Base-by-base conservation (phyloP, 2,888 invertebrate genomes). In the Drosophila affinis region DNA sequence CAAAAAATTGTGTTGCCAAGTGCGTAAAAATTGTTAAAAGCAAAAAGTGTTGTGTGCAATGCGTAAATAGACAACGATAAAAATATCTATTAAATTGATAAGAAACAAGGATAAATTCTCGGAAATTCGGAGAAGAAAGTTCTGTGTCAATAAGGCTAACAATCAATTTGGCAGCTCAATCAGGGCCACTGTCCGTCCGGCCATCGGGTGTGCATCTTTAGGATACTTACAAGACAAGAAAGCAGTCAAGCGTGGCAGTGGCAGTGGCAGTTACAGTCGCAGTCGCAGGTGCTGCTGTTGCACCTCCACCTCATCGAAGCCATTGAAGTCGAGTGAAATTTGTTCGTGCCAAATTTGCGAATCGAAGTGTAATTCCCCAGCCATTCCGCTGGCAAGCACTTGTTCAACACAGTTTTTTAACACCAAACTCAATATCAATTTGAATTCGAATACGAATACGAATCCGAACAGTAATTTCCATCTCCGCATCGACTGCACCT, bases 391-490 rank as follows among this genome's bases (percentile, higher is more conserved):
- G 29, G 12, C 39, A 39, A 39, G 56, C 62, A 58, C 72, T 75
- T 80, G 83, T 76, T 75, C 60, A 77, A 83, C 80, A 88, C 81
- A 75, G 24, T 58, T 65, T 56, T 14, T 53, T 27, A 48, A 53
- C 61, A 60, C 48, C 63, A 12, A 53, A 56, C 47, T 34, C 52
- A 53, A 39, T 56, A 64, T 9, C 27, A 27, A 52, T 67, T 61
- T 57, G 39, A 56, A 55, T 51, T 27, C 52, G 29, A 18, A 18
- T 18, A 1, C 18, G 18, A 21, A 21, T 21, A 1, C 18, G 18
- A 21, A 21, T 21, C 21, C 3, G 21, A 21, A 58, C 44, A 59
- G 64, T 58, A 60, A 60, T 60, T 55, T 63, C 52, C 53, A 79
- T 62, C 60, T 48, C 21, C 63, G 69, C 49, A 59, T 54, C 52